Evolutionary conservation across 2,113 vertebrate species (phyloP).

Genomic region (Chionis minor): DNA sequence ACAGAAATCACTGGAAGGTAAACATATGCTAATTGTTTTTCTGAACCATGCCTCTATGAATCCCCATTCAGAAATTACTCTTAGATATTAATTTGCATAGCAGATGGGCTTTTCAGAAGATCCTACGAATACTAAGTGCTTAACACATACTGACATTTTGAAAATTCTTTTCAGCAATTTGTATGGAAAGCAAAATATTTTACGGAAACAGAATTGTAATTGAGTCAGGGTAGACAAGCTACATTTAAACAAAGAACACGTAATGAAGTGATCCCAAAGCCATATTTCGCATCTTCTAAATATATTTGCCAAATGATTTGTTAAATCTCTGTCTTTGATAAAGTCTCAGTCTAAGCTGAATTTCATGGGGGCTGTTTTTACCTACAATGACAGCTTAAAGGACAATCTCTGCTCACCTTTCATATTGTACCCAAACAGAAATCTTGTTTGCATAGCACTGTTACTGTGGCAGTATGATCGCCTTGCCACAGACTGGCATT

Average conservation of each 20-base stretch:
- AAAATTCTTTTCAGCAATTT: conserved; percentile 44
- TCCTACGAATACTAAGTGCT: background rate
- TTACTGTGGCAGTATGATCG: background rate
- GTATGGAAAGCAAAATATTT: conserved; percentile 46
- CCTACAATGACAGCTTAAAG: background rate
- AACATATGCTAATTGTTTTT: conserved; percentile 24
- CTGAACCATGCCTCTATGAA: background rate
- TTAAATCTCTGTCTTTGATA: background rate
- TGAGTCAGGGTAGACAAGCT: background rate
- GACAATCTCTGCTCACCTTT: background rate
- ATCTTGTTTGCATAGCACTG: background rate
- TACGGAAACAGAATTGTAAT: conserved; percentile 31
- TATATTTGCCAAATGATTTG: background rate
- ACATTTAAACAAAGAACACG: background rate
- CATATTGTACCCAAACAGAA: background rate
- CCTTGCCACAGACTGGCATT: background rate
- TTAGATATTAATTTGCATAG: conserved; percentile 61
- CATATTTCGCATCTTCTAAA: background rate
- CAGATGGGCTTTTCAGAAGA: conserved; percentile 44
- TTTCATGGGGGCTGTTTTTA: background rate
- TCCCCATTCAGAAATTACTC: conserved; percentile 38
- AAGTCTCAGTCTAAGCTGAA: background rate
- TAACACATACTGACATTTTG: background rate
- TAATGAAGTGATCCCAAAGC: background rate
- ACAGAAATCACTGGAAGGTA: conserved; percentile 1